Conservation (phyloP, 2,113 vertebrate genomes). For the Tichodroma muraria region DNA sequence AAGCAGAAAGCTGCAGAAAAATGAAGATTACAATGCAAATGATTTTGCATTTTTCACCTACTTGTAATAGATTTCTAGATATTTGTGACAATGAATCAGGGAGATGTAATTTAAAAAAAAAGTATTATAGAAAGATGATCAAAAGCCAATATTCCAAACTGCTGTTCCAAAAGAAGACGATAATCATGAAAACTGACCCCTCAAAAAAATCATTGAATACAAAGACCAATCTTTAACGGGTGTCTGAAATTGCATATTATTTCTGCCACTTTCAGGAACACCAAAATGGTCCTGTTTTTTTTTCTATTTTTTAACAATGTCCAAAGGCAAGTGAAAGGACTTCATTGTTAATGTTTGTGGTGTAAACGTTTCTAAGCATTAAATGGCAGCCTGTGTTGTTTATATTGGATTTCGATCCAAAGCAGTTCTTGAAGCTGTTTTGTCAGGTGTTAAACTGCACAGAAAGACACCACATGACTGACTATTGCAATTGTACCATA, state of each 20-base stretch:
- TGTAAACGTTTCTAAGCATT: conserved; percentile 20
- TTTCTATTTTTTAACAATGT: background rate
- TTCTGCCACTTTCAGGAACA: background rate
- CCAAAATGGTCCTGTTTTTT: background rate
- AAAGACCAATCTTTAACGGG: background rate
- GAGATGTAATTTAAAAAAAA: background rate
- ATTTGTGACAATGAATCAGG: background rate
- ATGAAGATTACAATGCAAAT: background rate
- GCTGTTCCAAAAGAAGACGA: background rate
- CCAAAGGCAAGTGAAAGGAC: background rate
- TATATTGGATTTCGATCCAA: conserved; percentile 40
- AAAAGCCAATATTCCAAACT: background rate
- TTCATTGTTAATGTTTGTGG: conserved; percentile 33
- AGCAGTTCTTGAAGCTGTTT: conserved; percentile 40
- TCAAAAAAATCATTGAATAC: background rate
- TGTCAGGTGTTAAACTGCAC: conserved; percentile 41
- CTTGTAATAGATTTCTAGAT: background rate
- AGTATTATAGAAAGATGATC: background rate
- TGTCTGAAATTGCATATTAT: background rate
- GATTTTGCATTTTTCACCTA: background rate
- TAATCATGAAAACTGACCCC: background rate
- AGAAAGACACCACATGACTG: background rate
- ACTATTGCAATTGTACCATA: background rate
- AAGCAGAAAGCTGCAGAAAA: background rate
- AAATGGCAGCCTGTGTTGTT: conserved; percentile 27